phyloP scores from a whole-genome alignment of 2,888 invertebrate genomes.

The Saturnia pavonia region DNA sequence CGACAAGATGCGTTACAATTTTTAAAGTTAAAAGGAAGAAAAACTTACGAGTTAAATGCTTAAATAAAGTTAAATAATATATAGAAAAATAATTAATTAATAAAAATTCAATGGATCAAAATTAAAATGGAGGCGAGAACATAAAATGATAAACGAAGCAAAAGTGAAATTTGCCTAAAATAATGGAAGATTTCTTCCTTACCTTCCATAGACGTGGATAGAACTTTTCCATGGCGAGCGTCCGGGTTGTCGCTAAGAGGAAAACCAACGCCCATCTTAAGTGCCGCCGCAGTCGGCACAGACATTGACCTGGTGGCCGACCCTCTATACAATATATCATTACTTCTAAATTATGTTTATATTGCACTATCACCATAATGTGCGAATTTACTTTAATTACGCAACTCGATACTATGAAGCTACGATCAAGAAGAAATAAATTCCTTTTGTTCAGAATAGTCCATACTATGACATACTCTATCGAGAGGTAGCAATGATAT shows the following conservation, averaged over 20 bases:
- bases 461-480: not conserved
- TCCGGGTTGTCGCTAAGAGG: slow-evolving; percentile 88
- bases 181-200: slow-evolving; percentile 24
- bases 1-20: too few relatives aligned
- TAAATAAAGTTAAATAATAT: too few relatives aligned
- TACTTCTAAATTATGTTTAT: slow-evolving; percentile 27
- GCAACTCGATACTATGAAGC: not conserved
- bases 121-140: not conserved
- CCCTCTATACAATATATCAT: slow-evolving; percentile 55
- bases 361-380: slow-evolving; percentile 1
- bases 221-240: slow-evolving; percentile 86
- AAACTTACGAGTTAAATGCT: too few relatives aligned
- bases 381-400: not conserved
- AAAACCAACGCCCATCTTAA: slow-evolving; percentile 94
- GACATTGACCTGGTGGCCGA: slow-evolving; percentile 85
- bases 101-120: too few relatives aligned
- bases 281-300: slow-evolving; percentile 90
- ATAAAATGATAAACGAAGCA: not conserved
- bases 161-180: not conserved
- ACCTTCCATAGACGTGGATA: slow-evolving; percentile 84
- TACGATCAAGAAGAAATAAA: not conserved
- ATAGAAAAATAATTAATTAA: too few relatives aligned
- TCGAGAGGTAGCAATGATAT: slow-evolving; percentile 6
- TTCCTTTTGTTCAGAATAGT: not conserved
- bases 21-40: too few relatives aligned